Base-by-base conservation (phyloP, 1,140 invertebrate genomes). In the Andricus grossulariae region DNA sequence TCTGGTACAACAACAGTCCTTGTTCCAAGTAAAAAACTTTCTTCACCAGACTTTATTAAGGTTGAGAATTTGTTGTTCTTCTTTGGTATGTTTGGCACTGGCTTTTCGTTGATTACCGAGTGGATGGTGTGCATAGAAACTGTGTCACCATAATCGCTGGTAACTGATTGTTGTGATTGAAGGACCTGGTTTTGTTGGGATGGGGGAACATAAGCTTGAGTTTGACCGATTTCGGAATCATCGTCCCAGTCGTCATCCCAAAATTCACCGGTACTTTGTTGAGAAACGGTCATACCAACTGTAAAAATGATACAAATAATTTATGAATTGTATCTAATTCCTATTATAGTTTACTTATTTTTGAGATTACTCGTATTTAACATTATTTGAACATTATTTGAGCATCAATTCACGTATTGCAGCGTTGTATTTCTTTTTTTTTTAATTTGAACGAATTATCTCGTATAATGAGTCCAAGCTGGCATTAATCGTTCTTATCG, bases 211-310 rank as follows among this genome's bases (percentile, higher is more conserved):
- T 95, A 95, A 0, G 94, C 94, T 83, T 95, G 95, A 6, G 94
- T 94, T 84, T 96, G 89, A 60, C 91, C 95, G 77, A 95, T 93
- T 87, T 97, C 96, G 86, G 96, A 96, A 89, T 98, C 96, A 88
- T 97, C 96, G 80, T 97, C 96, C 96, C 96, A 97, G 75, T 97
- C 96, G 87, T 97, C 96, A 77, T 97, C 96, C 94, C 94, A 95
- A 81, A 93, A 95, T 85, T 95, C 95, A 39, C 92, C 90, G 4
- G 92, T 84, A 89, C 84, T 88, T 86, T 92, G 90, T 75, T 90
- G 88, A 0, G 88, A 86, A 1, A 83, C 76, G 21, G 83, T 85
- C 70, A 84, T 81, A 60, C 80, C 75, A 76, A 80, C 86, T 88
- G 72, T 15, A 74, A 54, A 12, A 50, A 25, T 32, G 79, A 50